Evolutionary conservation across 2,797 vertebrate genomes (phyloP).

Genomic region (Sarcoramphus papa): DNA sequence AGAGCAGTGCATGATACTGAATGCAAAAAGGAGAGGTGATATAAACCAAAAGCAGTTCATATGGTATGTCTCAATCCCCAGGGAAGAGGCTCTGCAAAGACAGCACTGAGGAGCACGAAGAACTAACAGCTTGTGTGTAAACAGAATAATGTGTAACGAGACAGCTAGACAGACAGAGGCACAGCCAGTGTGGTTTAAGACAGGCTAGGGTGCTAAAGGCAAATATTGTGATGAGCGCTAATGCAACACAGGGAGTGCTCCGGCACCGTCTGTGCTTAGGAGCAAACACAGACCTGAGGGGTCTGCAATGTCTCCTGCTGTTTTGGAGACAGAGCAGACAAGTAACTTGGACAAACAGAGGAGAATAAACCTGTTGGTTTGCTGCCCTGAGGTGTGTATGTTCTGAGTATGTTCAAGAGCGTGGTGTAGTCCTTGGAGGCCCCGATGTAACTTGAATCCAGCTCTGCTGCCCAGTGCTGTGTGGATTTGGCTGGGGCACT

Average conservation of each 20-base stretch:
- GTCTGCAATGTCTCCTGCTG: neutral
- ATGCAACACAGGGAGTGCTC: neutral
- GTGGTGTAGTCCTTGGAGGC: rapidly evolving
- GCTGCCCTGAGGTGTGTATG: neutral
- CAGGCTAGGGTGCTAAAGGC: neutral
- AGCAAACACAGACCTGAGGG: neutral
- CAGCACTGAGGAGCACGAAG: neutral
- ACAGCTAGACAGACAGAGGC: neutral
- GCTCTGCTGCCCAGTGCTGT: neutral
- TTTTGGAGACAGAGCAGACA: neutral
- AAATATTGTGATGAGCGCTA: neutral
- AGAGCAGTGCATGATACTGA: neutral
- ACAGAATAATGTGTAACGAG: neutral
- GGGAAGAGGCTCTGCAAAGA: neutral
- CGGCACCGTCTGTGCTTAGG: neutral
- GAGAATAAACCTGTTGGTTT: neutral
- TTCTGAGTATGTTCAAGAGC: neutral
- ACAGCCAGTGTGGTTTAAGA: neutral
- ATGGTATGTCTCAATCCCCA: neutral
- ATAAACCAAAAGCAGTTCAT: neutral
- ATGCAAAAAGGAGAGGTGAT: neutral
- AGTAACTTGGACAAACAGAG: neutral
- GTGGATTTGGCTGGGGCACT: neutral
- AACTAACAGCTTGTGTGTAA: neutral
- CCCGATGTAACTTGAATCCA: neutral